Evolutionary conservation across 2,888 invertebrate species (phyloP).

Genomic region (Papilio elwesi): DNA sequence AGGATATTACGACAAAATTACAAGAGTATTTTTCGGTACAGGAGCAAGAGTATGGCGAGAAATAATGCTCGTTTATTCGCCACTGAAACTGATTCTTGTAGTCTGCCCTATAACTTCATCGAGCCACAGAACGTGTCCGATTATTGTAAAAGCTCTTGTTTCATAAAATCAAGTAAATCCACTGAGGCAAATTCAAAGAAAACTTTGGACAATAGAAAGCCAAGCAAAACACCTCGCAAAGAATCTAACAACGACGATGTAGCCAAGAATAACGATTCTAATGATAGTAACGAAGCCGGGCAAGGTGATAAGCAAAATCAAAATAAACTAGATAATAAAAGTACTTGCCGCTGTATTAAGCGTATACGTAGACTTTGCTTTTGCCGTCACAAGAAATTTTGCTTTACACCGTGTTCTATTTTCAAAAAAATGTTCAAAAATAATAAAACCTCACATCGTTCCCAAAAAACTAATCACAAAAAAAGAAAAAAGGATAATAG

Average conservation of each 20-base stretch:
- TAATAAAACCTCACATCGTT: conserved; percentile 35
- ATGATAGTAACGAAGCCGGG: conserved; percentile 14
- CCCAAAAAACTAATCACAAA: conserved; percentile 57
- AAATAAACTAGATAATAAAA: conserved; percentile 26
- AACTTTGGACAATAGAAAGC: conserved; percentile 19
- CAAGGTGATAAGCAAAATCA: conserved; percentile 26
- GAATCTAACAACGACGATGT: conserved; percentile 16
- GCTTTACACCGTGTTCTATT: conserved; percentile 28
- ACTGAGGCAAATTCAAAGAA: conserved; percentile 15
- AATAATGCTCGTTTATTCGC: conserved; percentile 8
- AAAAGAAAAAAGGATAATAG: conserved; percentile 57
- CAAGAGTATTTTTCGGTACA: conserved; percentile 12
- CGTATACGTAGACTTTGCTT: conserved; percentile 32
- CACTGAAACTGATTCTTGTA: conserved; percentile 15
- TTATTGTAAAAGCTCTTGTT: conserved; percentile 36
- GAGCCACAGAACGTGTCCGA: conserved; percentile 25
- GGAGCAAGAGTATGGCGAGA: not conserved
- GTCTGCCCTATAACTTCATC: not conserved
- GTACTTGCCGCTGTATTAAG: conserved; percentile 35
- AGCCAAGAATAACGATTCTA: conserved; percentile 17
- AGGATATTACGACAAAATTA: conserved; percentile 25
- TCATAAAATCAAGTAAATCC: conserved; percentile 34
- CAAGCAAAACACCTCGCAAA: conserved; percentile 35
- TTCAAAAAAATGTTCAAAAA: conserved; percentile 39
- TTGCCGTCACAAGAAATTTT: conserved; percentile 25